Base-by-base conservation (phyloP, 2,113 vertebrate species). In the Lasiurus cinereus region DNA sequence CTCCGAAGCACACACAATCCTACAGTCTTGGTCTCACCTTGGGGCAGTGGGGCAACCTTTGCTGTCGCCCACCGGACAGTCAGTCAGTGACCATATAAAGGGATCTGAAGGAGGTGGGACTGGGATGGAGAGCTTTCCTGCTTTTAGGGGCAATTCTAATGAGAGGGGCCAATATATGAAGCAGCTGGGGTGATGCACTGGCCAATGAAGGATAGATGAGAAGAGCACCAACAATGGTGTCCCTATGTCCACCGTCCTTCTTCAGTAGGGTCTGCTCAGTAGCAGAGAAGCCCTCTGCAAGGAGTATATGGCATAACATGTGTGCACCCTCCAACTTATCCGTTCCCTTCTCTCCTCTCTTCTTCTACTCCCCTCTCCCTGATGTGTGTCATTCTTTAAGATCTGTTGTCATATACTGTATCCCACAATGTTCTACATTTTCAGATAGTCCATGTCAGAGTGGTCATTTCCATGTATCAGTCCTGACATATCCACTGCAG, bases 341-440 rank as follows among this genome's bases (percentile, higher is more conserved):
- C 4, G 39, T 88, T 8, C 46, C 46, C 64, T 43, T 64, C 22
- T 19, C n/a, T 36, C 77, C 16, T 7, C 18, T 70, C 2, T 62
- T 62, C 8, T 2, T 19, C 21, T n/a, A 10, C 14, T 29, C 24
- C 2, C 8, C 8, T 1, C 1, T 21, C 21, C 27, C 33, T 54
- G 2, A 77, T 66, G 29, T 83, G 16, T 1, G 48, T 90, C 24
- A 36, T 43, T 70, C 22, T 64, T 56, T 88, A 67, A 67, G 90
- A 67, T 88, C 91, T 82, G 6, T 76, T 83, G 24, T 87, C 31
- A 72, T 5, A 15, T 52, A 59, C 29, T 90, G 36, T 76, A n/a
- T 74, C 29, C 10, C 24, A 36, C 31, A 24, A 33, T 85, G 27
- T 31, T 33, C 56, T n/a, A 48, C 9, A 72, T 66, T 86, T 93